phyloP scores from a whole-genome alignment of 2,797 vertebrate genomes.

The Sebastes matsubarae region DNA sequence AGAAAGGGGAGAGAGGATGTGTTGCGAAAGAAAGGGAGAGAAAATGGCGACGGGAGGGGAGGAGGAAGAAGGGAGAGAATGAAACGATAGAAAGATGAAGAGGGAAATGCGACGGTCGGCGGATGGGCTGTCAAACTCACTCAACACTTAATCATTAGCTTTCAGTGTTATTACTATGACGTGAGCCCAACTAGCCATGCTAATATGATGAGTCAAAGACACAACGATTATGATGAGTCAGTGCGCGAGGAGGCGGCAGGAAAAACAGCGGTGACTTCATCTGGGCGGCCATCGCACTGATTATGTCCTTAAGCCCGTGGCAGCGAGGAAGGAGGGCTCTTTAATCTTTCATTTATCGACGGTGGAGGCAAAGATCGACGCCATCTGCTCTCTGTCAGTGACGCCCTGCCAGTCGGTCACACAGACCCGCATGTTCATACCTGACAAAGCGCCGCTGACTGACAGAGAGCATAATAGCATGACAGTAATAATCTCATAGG shows the following conservation, averaged over 20 bases:
- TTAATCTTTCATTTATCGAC: background rate
- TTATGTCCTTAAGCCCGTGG: background rate
- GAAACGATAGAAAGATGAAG: background rate
- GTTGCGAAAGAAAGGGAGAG: background rate
- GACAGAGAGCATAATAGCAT: background rate
- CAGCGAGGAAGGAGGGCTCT: background rate
- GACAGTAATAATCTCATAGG: background rate
- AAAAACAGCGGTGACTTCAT: conserved; percentile 24
- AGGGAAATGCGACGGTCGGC: background rate
- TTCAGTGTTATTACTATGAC: conserved; percentile 24
- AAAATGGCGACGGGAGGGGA: background rate
- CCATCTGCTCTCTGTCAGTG: background rate
- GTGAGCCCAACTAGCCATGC: conserved; percentile 14
- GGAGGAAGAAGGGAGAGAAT: background rate
- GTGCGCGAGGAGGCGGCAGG: conserved; percentile 14
- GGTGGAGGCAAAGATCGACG: background rate
- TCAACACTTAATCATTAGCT: conserved; percentile 22
- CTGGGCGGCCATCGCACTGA: background rate
- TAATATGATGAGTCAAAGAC: conserved; percentile 49
- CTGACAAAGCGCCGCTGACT: background rate
- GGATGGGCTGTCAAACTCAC: background rate
- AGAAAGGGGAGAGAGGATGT: background rate
- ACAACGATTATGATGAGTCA: conserved; percentile 30
- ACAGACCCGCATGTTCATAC: background rate
- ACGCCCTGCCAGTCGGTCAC: background rate